Conservation (phyloP, 2,797 vertebrate species). For the Chrosomus eos region DNA sequence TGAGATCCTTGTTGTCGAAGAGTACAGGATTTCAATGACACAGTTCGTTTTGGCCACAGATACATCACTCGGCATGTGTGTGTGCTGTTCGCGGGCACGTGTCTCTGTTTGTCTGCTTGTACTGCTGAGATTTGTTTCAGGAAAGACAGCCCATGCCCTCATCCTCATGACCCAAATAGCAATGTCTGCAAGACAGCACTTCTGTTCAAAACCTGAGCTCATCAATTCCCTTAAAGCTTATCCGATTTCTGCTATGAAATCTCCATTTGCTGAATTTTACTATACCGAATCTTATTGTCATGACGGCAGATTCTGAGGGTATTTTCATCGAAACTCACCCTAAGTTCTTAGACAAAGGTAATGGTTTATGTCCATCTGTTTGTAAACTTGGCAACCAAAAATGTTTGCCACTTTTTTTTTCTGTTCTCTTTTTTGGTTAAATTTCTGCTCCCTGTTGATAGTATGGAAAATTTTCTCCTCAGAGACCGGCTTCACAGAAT, state of each 20-base stretch:
- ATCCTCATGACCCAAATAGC: slow-evolving; percentile 17
- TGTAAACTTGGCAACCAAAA: slow-evolving; percentile 44
- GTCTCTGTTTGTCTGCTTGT: slow-evolving; percentile 21
- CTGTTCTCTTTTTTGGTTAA: slow-evolving; percentile 12
- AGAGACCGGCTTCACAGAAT: slow-evolving; percentile 20
- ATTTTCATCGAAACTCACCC: slow-evolving; percentile 20
- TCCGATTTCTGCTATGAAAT: slow-evolving; percentile 2
- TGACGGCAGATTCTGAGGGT: neutral
- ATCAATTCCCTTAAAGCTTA: slow-evolving; percentile 18
- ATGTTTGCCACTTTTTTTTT: slow-evolving; percentile 14
- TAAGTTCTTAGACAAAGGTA: slow-evolving; percentile 7
- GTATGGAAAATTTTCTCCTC: slow-evolving; percentile 41
- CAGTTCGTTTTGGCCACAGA: slow-evolving; percentile 10
- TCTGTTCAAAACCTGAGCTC: slow-evolving; percentile 30
- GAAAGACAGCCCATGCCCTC: slow-evolving; percentile 16
- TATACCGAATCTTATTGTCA: neutral
- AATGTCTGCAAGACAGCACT: slow-evolving; percentile 14
- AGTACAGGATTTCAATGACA: slow-evolving; percentile 35
- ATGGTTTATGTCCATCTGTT: slow-evolving; percentile 14
- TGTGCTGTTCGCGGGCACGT: neutral
- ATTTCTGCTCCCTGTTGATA: slow-evolving; percentile 53
- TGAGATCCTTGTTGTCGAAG: slow-evolving; percentile 33
- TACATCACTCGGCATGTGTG: neutral
- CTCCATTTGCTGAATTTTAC: neutral
- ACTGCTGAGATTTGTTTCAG: slow-evolving; percentile 36